These are phyloP conservation scores for Oryzias javanicus DNA, from an alignment of 2,113 vertebrate genomes.

Conservation along the genomic window DNA sequence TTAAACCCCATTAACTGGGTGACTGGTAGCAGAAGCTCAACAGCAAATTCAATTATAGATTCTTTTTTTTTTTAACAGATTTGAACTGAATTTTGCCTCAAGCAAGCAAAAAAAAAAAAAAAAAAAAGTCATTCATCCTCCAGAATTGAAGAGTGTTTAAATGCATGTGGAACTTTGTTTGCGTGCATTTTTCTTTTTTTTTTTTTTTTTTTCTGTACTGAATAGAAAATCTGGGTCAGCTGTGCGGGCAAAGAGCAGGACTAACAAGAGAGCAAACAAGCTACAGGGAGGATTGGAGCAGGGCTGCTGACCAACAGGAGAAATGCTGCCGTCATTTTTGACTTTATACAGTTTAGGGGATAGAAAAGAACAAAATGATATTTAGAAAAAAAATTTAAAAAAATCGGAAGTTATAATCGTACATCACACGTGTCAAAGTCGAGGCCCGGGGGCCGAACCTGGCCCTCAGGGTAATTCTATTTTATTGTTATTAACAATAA, in stretches of 20 bases:
- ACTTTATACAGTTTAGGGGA: no score
- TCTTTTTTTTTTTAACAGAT: slow-evolving; percentile 6
- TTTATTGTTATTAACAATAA: no score
- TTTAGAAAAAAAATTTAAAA: no score
- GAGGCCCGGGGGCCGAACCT: no score
- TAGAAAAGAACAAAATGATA: no score
- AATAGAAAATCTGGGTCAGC: slow-evolving; percentile 66
- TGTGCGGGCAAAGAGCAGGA: slow-evolving; percentile 21
- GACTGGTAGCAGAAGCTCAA: slow-evolving; percentile 14
- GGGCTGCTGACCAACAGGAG: slow-evolving; percentile 11
- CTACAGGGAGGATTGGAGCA: slow-evolving; percentile 30
- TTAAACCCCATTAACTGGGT: slow-evolving; percentile 6
- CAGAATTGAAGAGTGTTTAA: slow-evolving; percentile 45
- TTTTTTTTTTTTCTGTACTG: slow-evolving; percentile 24
- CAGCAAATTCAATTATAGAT: slow-evolving; percentile 14
- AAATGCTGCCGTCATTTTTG: slow-evolving; percentile 15
- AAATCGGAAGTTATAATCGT: no score
- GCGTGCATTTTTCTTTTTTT: slow-evolving; percentile 62
- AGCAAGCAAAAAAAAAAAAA: slow-evolving; percentile 33
- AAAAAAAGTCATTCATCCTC: slow-evolving; percentile 33
- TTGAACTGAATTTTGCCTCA: slow-evolving; percentile 23
- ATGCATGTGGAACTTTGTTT: slow-evolving; percentile 56
- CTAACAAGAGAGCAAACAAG: slow-evolving; percentile 39
- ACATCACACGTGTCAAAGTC: no score
- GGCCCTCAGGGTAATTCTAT: no score